Evolutionary conservation across 2,888 invertebrate species (phyloP).

Genomic region (Epinotia brunnichana): DNA sequence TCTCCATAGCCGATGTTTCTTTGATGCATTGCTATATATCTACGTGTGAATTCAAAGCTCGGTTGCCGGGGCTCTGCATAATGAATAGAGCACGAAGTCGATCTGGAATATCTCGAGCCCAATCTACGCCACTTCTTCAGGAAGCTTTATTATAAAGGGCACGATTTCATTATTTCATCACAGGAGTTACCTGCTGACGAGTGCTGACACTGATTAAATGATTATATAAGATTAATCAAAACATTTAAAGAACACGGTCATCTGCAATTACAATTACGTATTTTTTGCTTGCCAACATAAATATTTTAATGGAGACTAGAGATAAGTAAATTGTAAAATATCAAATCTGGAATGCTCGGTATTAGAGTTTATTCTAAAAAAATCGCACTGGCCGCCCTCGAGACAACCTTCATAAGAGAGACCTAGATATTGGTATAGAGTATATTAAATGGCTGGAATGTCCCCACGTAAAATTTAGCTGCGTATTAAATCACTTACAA

Average conservation of each 20-base stretch:
- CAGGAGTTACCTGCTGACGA: too few relatives aligned
- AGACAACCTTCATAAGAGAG: slow-evolving; percentile 26
- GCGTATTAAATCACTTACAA: not conserved
- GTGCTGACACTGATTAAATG: too few relatives aligned
- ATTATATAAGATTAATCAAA: too few relatives aligned
- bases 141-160: not conserved
- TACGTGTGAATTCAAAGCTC: slow-evolving; percentile 19
- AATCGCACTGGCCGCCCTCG: slow-evolving; percentile 8
- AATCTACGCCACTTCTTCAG: not conserved
- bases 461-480: not conserved
- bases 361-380: slow-evolving; percentile 9
- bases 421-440: not conserved
- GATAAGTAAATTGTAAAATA: slow-evolving; percentile 4
- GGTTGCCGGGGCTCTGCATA: slow-evolving; percentile 15
- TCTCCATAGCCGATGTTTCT: slow-evolving; percentile 30
- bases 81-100: not conserved
- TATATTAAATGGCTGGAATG: slow-evolving; percentile 8
- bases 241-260: not conserved
- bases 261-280: slow-evolving; percentile 4
- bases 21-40: slow-evolving; percentile 28
- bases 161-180: slow-evolving; percentile 18
- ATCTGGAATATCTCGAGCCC: not conserved
- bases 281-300: slow-evolving; percentile 2
- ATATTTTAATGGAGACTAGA: slow-evolving; percentile 16
- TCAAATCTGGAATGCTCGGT: not conserved